Conservation (phyloP, 2,797 vertebrate genomes). For the Oryzias sinensis region DNA sequence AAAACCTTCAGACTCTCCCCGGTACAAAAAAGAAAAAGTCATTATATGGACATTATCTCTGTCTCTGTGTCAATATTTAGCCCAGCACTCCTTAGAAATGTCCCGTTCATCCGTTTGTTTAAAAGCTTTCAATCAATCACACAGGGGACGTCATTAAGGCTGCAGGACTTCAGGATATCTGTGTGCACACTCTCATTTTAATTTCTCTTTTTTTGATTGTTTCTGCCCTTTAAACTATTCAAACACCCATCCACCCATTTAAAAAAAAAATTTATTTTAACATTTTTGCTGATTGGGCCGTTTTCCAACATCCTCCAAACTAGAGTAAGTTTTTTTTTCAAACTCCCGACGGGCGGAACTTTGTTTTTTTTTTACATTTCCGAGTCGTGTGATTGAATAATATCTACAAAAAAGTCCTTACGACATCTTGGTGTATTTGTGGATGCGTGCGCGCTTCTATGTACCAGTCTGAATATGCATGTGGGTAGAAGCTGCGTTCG, state of each 20-base stretch:
- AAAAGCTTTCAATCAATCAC: slow-evolving; percentile 56
- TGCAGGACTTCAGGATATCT: slow-evolving; percentile 44
- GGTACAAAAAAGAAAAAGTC: neutral
- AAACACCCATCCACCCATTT: slow-evolving; percentile 34
- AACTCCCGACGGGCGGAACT: neutral
- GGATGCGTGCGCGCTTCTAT: neutral
- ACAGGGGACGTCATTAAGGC: slow-evolving; percentile 51
- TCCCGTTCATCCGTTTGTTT: slow-evolving; percentile 47
- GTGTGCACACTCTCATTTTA: slow-evolving; percentile 49
- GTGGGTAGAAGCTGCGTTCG: slow-evolving; percentile 61
- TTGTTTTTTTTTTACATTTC: neutral
- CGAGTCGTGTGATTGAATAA: neutral
- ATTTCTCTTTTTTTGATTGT: slow-evolving; percentile 39
- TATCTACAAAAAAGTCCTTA: neutral
- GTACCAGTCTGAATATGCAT: neutral
- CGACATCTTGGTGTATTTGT: neutral
- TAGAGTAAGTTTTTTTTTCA: neutral
- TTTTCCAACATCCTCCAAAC: slow-evolving; percentile 12
- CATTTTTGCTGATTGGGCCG: slow-evolving; percentile 12
- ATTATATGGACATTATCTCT: slow-evolving; percentile 21
- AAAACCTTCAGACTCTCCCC: slow-evolving; percentile 5
- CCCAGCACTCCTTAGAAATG: slow-evolving; percentile 23
- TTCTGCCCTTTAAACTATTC: slow-evolving; percentile 41
- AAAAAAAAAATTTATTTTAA: slow-evolving; percentile 26
- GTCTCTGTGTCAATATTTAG: slow-evolving; percentile 37